These are phyloP conservation scores for Rhogogaster chlorosoma DNA, from an alignment of 2,888 invertebrate species.

Conservation along the genomic window DNA sequence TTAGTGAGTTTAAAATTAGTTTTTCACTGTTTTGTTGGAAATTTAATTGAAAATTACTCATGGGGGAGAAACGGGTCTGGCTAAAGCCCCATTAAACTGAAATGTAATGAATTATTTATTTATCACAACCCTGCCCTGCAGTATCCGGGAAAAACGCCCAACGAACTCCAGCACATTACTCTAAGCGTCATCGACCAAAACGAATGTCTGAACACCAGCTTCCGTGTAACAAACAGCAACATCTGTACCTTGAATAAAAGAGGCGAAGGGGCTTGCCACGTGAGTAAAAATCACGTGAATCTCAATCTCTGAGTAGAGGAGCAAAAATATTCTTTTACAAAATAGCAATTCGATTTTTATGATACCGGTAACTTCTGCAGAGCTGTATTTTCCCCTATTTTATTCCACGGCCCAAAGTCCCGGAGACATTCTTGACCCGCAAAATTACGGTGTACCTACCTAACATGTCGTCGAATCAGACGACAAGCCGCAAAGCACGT, in stretches of 20 bases:
- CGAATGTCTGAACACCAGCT: conserved; percentile 74
- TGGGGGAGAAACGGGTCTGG: neutral
- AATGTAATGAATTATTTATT: conserved; percentile 32
- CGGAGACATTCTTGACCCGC: conserved; percentile 14
- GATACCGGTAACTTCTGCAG: neutral
- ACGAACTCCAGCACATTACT: conserved; percentile 80
- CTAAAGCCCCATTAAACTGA: neutral
- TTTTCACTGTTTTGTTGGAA: neutral
- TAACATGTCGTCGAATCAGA: neutral
- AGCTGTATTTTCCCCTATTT: conserved; percentile 2
- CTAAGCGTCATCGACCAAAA: conserved; percentile 79
- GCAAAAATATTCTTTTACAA: neutral
- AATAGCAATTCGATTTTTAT: neutral
- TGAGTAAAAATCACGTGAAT: conserved; percentile 71
- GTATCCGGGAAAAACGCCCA: conserved; percentile 81
- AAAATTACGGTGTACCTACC: neutral
- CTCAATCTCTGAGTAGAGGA: neutral
- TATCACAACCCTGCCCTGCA: conserved; percentile 62
- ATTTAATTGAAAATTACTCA: conserved; percentile 32
- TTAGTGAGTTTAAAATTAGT: conserved; percentile 15
- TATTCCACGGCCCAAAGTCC: neutral
- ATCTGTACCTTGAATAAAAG: conserved; percentile 81
- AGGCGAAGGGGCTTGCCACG: conserved; percentile 84
- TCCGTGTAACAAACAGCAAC: conserved; percentile 79
- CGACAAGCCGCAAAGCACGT: conserved; percentile 30